These are phyloP conservation scores for Eupsilia transversa DNA, from an alignment of 2,888 invertebrate genomes.

Conservation along the genomic window DNA sequence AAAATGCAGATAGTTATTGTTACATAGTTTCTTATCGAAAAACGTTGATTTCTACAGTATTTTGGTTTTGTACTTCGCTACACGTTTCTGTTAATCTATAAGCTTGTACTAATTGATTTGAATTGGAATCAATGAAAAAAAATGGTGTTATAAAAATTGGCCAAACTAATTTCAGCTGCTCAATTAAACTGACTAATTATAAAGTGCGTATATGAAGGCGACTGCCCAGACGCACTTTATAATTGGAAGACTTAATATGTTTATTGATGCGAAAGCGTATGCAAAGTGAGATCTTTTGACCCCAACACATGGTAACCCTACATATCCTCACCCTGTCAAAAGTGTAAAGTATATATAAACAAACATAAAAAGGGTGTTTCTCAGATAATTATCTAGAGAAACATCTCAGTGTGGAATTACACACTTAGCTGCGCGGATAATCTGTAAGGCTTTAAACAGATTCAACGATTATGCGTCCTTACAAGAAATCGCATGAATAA, in stretches of 20 bases:
- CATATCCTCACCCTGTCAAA: constrained; percentile 32
- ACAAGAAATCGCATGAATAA: constrained; percentile 61
- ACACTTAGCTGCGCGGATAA: constrained; percentile 42
- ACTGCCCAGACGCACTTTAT: too few relatives aligned
- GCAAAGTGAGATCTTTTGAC: constrained; percentile 14
- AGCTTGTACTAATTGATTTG: neutral
- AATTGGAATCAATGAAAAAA: neutral
- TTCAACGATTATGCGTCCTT: constrained; percentile 52
- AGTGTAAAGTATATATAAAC: constrained; percentile 33
- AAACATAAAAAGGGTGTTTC: constrained; percentile 62
- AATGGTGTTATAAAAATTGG: too few relatives aligned
- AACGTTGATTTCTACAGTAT: neutral
- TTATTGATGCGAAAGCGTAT: neutral
- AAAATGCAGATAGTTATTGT: neutral
- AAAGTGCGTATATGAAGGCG: too few relatives aligned
- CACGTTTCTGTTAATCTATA: too few relatives aligned
- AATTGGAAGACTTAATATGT: neutral
- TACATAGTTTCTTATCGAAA: too few relatives aligned
- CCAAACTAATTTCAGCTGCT: neutral
- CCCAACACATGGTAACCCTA: neutral
- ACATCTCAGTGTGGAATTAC: constrained; percentile 58
- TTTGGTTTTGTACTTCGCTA: neutral
- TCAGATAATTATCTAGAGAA: constrained; percentile 52
- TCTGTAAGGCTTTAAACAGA: constrained; percentile 56
- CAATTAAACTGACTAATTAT: neutral